Conservation (phyloP, 1,140 invertebrate species). For the Drosophila novamexicana region DNA sequence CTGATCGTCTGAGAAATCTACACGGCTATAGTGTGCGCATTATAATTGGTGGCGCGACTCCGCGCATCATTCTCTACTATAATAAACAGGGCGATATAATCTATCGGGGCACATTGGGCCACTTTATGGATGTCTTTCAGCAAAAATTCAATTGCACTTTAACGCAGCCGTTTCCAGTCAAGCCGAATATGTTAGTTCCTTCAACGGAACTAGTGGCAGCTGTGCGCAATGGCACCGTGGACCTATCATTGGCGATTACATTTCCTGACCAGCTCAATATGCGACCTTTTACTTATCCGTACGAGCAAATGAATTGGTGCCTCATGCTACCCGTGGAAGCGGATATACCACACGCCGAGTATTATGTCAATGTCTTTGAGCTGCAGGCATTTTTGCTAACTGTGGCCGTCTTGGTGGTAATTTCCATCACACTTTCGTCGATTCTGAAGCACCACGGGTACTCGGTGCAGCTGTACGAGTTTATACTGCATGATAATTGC, state of each 20-base stretch:
- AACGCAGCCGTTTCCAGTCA: constrained; percentile 39
- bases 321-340: constrained; percentile 70
- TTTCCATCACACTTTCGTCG: constrained; percentile 47
- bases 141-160: constrained; percentile 60
- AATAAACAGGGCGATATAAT: constrained; percentile 39
- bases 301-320: constrained; percentile 69
- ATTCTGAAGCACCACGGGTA: constrained; percentile 58
- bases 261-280: constrained; percentile 48
- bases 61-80: constrained; percentile 63
- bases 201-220: constrained; percentile 52
- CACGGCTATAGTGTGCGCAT: constrained; percentile 49
- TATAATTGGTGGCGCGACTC: constrained; percentile 60
- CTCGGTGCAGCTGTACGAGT: constrained; percentile 47
- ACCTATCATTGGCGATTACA: constrained; percentile 61
- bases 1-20: constrained; percentile 53
- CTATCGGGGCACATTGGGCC: constrained; percentile 63
- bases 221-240: constrained; percentile 63
- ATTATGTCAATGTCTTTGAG: constrained; percentile 69
- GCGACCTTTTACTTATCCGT: constrained; percentile 59
- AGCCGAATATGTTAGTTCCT: constrained; percentile 35
- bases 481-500: constrained; percentile 67
- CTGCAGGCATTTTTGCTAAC: constrained; percentile 58
- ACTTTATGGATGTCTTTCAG: constrained; percentile 65
- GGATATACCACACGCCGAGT: constrained; percentile 64
- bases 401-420: constrained; percentile 36